A percentile compares a stretch with the other conserved stretches of the same genome.
Evolutionary conservation across 2,888 invertebrate genomes (phyloP).

Genomic region (Cephus nigrinus): DNA sequence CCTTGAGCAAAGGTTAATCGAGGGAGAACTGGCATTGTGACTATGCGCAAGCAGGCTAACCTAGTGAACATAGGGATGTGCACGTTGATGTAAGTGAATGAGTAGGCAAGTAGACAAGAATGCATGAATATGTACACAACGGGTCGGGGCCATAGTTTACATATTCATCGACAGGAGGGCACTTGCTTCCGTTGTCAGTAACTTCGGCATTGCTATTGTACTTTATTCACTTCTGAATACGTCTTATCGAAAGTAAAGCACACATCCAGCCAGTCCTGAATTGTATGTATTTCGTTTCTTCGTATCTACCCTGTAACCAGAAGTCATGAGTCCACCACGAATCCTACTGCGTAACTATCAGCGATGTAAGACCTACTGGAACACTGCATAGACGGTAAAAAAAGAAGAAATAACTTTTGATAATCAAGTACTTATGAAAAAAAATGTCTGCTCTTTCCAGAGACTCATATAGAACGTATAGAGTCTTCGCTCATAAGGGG

Average conservation of each 20-base stretch:
- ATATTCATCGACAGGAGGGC: constrained; percentile 55
- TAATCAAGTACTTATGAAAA: background rate
- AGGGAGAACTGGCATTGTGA: constrained; percentile 31
- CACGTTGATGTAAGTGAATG: constrained; percentile 17
- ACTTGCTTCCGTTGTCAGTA: constrained; percentile 44
- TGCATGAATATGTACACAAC: constrained; percentile 33
- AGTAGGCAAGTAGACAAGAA: constrained; percentile 11
- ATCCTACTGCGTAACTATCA: background rate
- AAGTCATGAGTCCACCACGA: background rate
- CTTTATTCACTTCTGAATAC: constrained; percentile 38
- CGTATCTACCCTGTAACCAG: background rate
- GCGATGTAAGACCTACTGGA: background rate
- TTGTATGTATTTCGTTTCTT: background rate
- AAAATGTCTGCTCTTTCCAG: background rate
- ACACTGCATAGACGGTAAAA: background rate
- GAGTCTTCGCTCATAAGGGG: constrained; percentile 1
- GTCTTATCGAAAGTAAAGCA: constrained; percentile 17
- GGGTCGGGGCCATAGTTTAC: constrained; percentile 55
- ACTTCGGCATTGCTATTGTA: constrained; percentile 14
- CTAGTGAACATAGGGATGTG: constrained; percentile 26
- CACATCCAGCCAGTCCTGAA: background rate
- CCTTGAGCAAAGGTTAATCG: constrained; percentile 39
- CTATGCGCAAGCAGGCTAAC: constrained; percentile 28
- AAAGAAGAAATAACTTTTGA: background rate
- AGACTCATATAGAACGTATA: background rate